Evolutionary conservation across 2,888 invertebrate species (phyloP).

Genomic region (Orgyia antiqua): DNA sequence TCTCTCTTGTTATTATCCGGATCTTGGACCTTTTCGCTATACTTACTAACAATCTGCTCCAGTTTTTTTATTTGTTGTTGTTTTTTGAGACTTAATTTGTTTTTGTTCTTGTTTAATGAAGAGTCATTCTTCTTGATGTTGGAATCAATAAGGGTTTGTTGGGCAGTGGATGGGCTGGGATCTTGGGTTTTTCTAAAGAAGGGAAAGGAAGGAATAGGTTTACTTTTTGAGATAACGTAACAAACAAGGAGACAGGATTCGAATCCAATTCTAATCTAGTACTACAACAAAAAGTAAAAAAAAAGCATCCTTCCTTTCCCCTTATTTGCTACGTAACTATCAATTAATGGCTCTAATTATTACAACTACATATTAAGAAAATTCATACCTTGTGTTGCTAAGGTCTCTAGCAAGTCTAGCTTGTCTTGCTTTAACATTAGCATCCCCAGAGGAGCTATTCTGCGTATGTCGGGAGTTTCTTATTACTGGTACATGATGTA

Average conservation of each 20-base stretch:
- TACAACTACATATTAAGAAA: background rate
- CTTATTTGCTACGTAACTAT: conserved; percentile 57
- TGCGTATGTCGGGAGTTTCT: conserved; percentile 49
- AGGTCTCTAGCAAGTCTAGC: conserved; percentile 66
- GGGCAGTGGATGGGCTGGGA: conserved; percentile 36
- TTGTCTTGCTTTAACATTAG: conserved; percentile 64
- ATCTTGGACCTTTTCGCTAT: conserved; percentile 44
- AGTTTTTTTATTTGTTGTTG: conserved; percentile 59
- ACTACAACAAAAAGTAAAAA: conserved; percentile 15
- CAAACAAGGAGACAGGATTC: conserved; percentile 76
- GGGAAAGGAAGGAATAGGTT: conserved; percentile 63
- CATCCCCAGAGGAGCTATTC: conserved; percentile 57
- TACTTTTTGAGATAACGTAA: conserved; percentile 24
- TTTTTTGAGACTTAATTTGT: conserved; percentile 44
- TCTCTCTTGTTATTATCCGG: conserved; percentile 24
- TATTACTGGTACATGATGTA: conserved; percentile 66
- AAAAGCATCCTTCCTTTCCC: conserved; percentile 67
- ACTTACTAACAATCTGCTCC: conserved; percentile 58
- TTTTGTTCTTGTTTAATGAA: conserved; percentile 35
- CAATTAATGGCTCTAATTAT: conserved; percentile 4
- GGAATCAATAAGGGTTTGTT: conserved; percentile 48
- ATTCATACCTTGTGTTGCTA: conserved; percentile 58
- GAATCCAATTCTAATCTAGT: conserved; percentile 16
- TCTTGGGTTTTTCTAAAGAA: conserved; percentile 57
- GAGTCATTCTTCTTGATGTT: conserved; percentile 34